phyloP scores from a whole-genome alignment of 2,797 vertebrate species.

The Chrysocyon brachyurus region DNA sequence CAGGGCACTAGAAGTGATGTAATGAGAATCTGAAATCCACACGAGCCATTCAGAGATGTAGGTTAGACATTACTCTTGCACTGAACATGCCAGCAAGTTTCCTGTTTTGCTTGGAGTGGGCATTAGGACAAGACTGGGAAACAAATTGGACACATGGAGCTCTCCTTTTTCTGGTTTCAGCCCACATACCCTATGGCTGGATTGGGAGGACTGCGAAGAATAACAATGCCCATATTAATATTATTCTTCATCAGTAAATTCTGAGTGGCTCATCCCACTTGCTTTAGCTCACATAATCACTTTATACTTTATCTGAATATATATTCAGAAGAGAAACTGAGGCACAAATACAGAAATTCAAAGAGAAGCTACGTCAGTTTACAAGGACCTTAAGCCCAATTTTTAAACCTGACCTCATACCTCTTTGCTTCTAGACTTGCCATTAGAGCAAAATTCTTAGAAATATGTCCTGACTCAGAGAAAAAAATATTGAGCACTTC shows the following conservation, averaged over 20 bases:
- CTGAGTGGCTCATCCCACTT: neutral
- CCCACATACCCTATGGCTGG: neutral
- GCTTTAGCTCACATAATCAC: neutral
- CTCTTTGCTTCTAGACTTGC: neutral
- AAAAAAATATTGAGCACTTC: neutral
- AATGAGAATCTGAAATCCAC: neutral
- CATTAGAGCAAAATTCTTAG: neutral
- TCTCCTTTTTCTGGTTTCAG: neutral
- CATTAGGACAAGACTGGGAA: neutral
- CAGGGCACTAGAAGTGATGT: neutral
- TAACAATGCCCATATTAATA: neutral
- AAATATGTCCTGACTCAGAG: neutral
- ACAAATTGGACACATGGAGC: neutral
- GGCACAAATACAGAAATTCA: neutral
- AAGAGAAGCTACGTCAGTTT: neutral
- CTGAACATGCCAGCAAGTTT: neutral
- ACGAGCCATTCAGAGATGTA: neutral
- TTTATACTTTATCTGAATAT: neutral
- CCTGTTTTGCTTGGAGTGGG: neutral
- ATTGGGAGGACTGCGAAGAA: neutral
- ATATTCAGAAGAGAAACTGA: neutral
- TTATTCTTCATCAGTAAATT: neutral
- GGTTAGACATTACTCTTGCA: neutral
- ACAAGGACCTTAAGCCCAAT: neutral
- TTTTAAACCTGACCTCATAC: neutral